phyloP scores from a whole-genome alignment of 2,888 invertebrate species.

The Acleris laterana region DNA sequence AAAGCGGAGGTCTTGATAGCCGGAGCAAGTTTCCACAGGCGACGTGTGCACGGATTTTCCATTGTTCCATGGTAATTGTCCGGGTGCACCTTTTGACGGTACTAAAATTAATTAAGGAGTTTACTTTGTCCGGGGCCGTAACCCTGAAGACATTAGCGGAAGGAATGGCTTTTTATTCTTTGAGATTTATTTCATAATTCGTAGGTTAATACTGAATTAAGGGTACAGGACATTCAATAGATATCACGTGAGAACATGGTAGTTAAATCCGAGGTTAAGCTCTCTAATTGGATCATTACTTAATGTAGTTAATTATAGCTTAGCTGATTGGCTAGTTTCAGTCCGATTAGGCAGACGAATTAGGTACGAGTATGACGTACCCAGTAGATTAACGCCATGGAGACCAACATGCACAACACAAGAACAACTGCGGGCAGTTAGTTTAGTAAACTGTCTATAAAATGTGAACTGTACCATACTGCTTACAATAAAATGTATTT shows the following conservation, averaged over 20 bases:
- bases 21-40: conserved; percentile 18
- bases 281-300: not conserved
- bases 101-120: conserved; percentile 33
- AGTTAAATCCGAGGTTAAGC: not conserved
- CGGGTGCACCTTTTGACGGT: conserved; percentile 34
- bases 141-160: conserved; percentile 18
- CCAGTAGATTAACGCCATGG: no score
- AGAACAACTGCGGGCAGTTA: no score
- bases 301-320: not conserved
- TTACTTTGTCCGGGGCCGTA: conserved; percentile 29
- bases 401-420: no score
- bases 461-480: no score
- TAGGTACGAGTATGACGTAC: no score
- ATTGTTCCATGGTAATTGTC: conserved; percentile 31
- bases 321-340: not conserved
- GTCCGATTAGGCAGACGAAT: not conserved
- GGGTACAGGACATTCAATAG: not conserved
- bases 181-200: not conserved
- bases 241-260: no score
- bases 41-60: conserved; percentile 27
- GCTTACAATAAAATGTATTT: no score
- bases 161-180: conserved; percentile 4
- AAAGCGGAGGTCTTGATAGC: conserved; percentile 16
- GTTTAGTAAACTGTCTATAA: no score
- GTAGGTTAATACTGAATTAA: not conserved